phyloP scores from a whole-genome alignment of 2,888 invertebrate genomes.

The Minunthozetes semirufus region DNA sequence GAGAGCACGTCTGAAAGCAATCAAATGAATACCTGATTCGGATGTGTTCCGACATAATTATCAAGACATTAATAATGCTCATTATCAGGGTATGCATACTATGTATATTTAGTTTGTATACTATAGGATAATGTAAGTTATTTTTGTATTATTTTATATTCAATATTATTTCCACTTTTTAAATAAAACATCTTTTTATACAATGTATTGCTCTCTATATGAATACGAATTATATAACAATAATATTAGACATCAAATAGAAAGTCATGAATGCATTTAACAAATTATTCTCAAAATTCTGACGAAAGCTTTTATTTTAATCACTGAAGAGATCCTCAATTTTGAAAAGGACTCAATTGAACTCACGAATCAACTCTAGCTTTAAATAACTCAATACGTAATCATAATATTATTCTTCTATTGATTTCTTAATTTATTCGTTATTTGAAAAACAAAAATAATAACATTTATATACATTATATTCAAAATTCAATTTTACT shows the following conservation, averaged over 20 bases:
- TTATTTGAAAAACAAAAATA: not conserved
- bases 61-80: not conserved
- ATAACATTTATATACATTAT: not conserved
- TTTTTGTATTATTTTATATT: no score
- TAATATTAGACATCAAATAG: no score
- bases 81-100: no score
- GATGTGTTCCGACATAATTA: conserved; percentile 16
- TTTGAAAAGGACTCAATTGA: not conserved
- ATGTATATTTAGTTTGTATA: no score
- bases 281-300: not conserved
- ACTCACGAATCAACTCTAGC: not conserved
- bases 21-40: not conserved
- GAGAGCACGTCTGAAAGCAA: conserved; percentile 17
- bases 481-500: no score
- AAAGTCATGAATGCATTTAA: not conserved
- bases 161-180: no score
- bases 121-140: no score
- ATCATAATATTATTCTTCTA: not conserved
- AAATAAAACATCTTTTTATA: no score
- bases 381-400: not conserved
- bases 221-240: no score
- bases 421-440: not conserved
- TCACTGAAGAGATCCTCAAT: not conserved
- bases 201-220: no score
- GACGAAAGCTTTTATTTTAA: not conserved